Evolutionary conservation across 2,888 invertebrate species (phyloP).

Genomic region (Xestia ashworthii): DNA sequence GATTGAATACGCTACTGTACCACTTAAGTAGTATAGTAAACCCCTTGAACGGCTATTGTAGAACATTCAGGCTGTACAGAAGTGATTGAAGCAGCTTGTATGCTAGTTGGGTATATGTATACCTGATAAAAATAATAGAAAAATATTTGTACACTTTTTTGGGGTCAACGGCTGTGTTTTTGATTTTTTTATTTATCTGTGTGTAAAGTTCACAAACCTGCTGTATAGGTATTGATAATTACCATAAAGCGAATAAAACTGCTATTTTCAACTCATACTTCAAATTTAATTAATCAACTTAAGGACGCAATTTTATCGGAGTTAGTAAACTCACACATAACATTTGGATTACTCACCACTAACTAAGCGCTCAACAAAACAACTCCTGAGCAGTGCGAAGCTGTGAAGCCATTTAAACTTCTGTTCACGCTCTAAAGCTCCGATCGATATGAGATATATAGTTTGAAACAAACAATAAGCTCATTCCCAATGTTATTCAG

Average conservation of each 20-base stretch:
- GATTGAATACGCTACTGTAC: too few relatives aligned
- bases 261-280: background rate
- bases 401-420: constrained; percentile 43
- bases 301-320: background rate
- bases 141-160: background rate
- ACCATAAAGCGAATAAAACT: background rate
- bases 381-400: constrained; percentile 8
- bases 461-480: constrained; percentile 30
- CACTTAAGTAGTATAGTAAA: too few relatives aligned
- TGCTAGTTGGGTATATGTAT: too few relatives aligned
- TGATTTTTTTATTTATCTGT: background rate
- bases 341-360: background rate
- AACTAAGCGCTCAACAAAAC: constrained; percentile 14
- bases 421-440: constrained; percentile 26
- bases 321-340: background rate
- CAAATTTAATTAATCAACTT: background rate
- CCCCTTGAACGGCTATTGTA: too few relatives aligned
- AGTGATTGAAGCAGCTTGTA: too few relatives aligned
- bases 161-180: background rate
- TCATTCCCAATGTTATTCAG: constrained; percentile 1
- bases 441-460: constrained; percentile 25
- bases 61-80: too few relatives aligned
- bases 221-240: background rate
- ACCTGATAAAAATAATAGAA: background rate
- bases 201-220: background rate